Conservation (phyloP, 2,113 vertebrate genomes). For the Athene noctua region DNA sequence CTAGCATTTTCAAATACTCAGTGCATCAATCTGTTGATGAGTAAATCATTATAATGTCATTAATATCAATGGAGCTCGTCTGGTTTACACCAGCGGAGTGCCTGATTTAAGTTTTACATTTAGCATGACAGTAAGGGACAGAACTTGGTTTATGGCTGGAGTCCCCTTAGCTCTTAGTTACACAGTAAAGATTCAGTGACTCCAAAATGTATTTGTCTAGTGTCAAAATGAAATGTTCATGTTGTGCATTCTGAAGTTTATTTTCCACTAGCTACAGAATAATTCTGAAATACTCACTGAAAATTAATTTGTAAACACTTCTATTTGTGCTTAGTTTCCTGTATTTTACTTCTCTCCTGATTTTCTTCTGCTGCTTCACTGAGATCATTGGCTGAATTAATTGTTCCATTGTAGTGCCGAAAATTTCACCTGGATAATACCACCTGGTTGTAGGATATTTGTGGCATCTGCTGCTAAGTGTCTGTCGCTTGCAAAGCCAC, state of each 20-base stretch:
- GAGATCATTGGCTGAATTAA: background rate
- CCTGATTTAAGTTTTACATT: background rate
- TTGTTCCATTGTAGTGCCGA: background rate
- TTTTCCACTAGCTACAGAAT: background rate
- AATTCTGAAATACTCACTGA: background rate
- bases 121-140: background rate
- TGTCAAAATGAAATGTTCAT: background rate
- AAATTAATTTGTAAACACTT: background rate
- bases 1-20: background rate
- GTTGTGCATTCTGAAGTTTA: background rate
- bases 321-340: background rate
- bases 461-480: background rate
- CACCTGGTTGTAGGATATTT: background rate
- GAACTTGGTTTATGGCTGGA: background rate
- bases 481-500: background rate
- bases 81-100: background rate
- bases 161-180: background rate
- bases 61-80: background rate
- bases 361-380: background rate
- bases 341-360: background rate
- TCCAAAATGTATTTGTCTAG: background rate
- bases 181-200: background rate
- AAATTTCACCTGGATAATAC: constrained; percentile 13
- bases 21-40: background rate
- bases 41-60: background rate